Base-by-base conservation (phyloP, 1,140 invertebrate genomes). In the Tigriopus japonicus region DNA sequence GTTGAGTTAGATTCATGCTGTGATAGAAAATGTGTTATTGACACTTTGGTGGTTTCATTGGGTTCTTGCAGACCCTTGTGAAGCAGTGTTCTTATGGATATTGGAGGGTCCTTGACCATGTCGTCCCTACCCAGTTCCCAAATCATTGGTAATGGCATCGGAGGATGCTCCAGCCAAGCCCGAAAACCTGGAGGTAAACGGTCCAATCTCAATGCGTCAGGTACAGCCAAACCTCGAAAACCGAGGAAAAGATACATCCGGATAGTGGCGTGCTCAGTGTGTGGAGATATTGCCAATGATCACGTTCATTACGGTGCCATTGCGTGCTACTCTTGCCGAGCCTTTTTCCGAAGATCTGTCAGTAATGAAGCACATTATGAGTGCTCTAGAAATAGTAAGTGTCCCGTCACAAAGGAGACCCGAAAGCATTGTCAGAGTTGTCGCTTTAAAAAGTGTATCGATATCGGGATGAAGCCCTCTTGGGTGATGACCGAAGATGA, bases 401-500 rank as follows among this genome's bases (percentile, higher is more conserved):
- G 71, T 62, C 65, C 65, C n/a, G 71, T 73, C 53, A 69, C 65
- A 21, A 67, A 71, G 19, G 63, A 52, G 1, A 70, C 69, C 1
- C 53, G 69, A 42, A 70, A 69, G 61, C 63, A 59, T 15, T 68
- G 69, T 58, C 72, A 73, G 63, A 66, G 63, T 52, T 73, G 72
- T 63, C 66, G 72, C 15, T 71, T 73, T 55, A 56, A 71, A 42
- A 71, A 71, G 63, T 73, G 72, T 62, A 42, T 71, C 7, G 52
- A 62, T 1, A 71, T 72, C 54, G 72, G 72, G 35, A 73, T 73
- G 72, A 71, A 73, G 63, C 72, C 67, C 19, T 68, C 69, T 40
- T 73, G 72, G 72, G 71, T 73, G 12, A 73, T 73, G 71, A 68
- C 66, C 3, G 72, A 73, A 45, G 67, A 72, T 40, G 71, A 73